phyloP scores from a whole-genome alignment of 2,888 invertebrate genomes.

The Kuschelorhynchus macadamiae region DNA sequence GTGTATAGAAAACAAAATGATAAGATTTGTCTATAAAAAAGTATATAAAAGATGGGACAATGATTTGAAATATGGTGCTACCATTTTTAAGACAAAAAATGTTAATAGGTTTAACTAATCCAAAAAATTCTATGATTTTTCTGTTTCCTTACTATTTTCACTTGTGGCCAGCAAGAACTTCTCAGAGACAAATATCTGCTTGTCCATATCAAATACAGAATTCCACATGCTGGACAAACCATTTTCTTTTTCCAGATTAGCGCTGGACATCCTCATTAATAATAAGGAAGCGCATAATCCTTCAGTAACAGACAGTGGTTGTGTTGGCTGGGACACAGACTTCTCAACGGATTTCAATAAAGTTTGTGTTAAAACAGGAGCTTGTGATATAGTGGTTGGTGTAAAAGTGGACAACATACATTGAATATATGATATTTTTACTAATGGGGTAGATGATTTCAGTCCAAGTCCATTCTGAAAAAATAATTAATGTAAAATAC shows the following conservation, averaged over 20 bases:
- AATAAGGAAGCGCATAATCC: slow-evolving; percentile 79
- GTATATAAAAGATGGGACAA: too few relatives aligned
- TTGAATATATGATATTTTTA: slow-evolving; percentile 84
- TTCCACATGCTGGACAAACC: slow-evolving; percentile 76
- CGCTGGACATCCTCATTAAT: slow-evolving; percentile 74
- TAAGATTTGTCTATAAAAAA: too few relatives aligned
- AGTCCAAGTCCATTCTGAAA: slow-evolving; percentile 79
- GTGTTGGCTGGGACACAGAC: slow-evolving; percentile 81
- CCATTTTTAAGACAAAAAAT: too few relatives aligned
- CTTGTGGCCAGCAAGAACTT: slow-evolving; percentile 81
- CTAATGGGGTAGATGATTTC: slow-evolving; percentile 82
- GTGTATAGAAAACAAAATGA: too few relatives aligned
- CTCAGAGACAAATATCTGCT: slow-evolving; percentile 86
- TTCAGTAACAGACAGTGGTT: slow-evolving; percentile 79
- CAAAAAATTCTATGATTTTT: too few relatives aligned
- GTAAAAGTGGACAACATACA: slow-evolving; percentile 80
- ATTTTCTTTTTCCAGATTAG: slow-evolving; percentile 68
- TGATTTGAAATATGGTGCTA: too few relatives aligned
- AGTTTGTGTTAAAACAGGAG: slow-evolving; percentile 73
- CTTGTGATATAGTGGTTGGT: slow-evolving; percentile 69
- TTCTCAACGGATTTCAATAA: slow-evolving; percentile 82
- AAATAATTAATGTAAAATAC: too few relatives aligned
- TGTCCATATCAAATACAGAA: slow-evolving; percentile 80
- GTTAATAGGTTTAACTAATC: too few relatives aligned
- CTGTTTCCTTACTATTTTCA: slow-evolving; percentile 73